Evolutionary conservation across 2,888 invertebrate species (phyloP), one percentile per base, ranked within the genome.

Genomic region (Leptopilina syphax): DNA sequence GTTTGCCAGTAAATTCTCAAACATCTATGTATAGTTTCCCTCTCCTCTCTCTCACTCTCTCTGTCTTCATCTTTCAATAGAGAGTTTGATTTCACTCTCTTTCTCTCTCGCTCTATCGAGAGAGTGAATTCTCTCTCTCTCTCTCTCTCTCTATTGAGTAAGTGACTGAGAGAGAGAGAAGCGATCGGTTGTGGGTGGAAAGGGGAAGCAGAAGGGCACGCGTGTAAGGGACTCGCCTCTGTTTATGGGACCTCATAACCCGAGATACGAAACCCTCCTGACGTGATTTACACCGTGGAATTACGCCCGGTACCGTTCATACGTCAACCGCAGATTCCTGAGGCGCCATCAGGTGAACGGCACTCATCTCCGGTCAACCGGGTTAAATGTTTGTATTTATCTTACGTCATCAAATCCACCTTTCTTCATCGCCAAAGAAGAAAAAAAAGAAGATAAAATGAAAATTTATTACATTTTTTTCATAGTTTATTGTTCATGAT

Each of bases 211-310:
- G 78, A 81, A 77, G 80, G 79, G 73, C 70, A 60, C 80, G 78
- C 78, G 78, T 81, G 77, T 80, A 78, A 60, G 77, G 77, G 77
- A 82, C 76, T 82, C 78, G 81, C 60, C 24, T 81, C 83, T 84
- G 84, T 85, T 88, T 87, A 87, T 86, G 86, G 84, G 83, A 86
- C 82, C 87, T 87, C 85, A 86, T 87, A 87, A 87, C 84, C 82
- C 79, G 83, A 83, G 86, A 86, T 86, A 86, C 87, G 84, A 85
- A 86, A 85, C 84, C 84, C 83, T 82, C 86, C 77, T 84, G 83
- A 81, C 83, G 86, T 89, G 88, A 89, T 89, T 89, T 86, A 87
- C 86, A 86, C 85, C 85, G 81, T 82, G 87, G 86, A 88, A 89
- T 88, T 87, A 87, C 86, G 84, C 84, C 83, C 84, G 80, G 84